These are phyloP conservation scores for Papilio protenor DNA, from an alignment of 2,888 invertebrate genomes.

Conservation along the genomic window DNA sequence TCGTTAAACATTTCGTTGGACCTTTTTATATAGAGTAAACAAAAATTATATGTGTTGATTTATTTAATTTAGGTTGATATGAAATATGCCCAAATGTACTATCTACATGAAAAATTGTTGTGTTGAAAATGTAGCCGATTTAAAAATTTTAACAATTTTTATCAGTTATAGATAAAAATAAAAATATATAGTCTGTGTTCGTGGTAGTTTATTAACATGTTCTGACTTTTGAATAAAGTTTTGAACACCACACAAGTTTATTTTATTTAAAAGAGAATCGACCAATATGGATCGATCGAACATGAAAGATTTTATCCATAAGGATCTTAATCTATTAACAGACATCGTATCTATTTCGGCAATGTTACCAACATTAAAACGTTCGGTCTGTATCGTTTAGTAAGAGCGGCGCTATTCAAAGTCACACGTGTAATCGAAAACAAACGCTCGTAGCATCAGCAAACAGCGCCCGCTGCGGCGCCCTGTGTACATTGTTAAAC, in stretches of 20 bases:
- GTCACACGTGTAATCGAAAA: constrained; percentile 31
- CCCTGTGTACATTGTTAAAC: constrained; percentile 30
- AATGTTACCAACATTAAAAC: constrained; percentile 13
- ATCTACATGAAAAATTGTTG: no score
- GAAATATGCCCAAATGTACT: not conserved
- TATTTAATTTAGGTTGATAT: not conserved
- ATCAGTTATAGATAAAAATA: no score
- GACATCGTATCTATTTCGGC: not conserved
- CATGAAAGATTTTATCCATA: no score
- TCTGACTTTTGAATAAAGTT: no score
- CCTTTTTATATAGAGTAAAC: not conserved
- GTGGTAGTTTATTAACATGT: no score
- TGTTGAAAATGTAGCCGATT: no score
- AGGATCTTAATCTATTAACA: not conserved
- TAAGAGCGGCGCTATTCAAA: constrained; percentile 11
- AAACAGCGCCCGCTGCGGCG: constrained; percentile 4
- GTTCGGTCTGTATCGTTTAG: no score
- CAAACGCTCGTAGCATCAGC: constrained; percentile 1
- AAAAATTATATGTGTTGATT: not conserved
- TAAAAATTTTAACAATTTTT: no score
- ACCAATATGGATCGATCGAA: no score
- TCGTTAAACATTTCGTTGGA: constrained; percentile 12
- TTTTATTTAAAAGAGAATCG: no score
- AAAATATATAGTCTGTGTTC: no score
- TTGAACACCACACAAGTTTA: no score